Base-by-base conservation (phyloP, 2,113 vertebrate species). In the Lycocorax pyrrhopterus region DNA sequence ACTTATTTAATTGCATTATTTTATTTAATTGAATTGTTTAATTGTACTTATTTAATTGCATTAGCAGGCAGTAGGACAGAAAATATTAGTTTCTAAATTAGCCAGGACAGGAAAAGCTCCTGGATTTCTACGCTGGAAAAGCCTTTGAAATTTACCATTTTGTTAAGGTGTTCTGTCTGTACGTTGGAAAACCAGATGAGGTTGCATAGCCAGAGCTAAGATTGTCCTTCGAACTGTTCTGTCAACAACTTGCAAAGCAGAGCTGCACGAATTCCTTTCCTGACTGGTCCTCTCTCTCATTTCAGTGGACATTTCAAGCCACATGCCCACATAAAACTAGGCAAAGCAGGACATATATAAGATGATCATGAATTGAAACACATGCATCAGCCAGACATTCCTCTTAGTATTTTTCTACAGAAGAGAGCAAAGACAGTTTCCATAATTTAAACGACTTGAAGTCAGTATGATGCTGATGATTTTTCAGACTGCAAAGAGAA, bases 1-100 rank as follows among this genome's bases (percentile, higher is more conserved):
- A 69, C 17, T 87, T 87, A 81, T 47, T 91, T 80, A 92, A 84
- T 81, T 68, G 35, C 19, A 89, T 83, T 95, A 93, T 26, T 78
- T 88, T 87, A 80, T 49, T 90, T 82, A 92, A 84, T 81, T 68
- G 33, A 19, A 89, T 83, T 95, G 22, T 22, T 47, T 47, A 22
- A 5, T 23, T 79, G 41, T 69, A 67, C 16, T 84, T 88, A 81
- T 51, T 91, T 82, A 92, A 83, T 81, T 68, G 35, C 19, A 89
- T 83, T 95, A 93, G 8, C 14, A 89, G 19, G 30, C 35, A 82
- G 9, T 39, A 81, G 37, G 7, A 72, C 51, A 93, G 19, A 51
- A 72, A 59, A 55, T 53, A 53, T 7, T 68, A 3, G 7, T 63
- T 92, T 88, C 63, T 86, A 52, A 89, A 26, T 74, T 83, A 73